A percentile compares a stretch with the other conserved stretches of the same genome.
These are phyloP conservation scores for Recurvirostra avosetta DNA, from an alignment of 2,113 vertebrate species.

Conservation along the genomic window DNA sequence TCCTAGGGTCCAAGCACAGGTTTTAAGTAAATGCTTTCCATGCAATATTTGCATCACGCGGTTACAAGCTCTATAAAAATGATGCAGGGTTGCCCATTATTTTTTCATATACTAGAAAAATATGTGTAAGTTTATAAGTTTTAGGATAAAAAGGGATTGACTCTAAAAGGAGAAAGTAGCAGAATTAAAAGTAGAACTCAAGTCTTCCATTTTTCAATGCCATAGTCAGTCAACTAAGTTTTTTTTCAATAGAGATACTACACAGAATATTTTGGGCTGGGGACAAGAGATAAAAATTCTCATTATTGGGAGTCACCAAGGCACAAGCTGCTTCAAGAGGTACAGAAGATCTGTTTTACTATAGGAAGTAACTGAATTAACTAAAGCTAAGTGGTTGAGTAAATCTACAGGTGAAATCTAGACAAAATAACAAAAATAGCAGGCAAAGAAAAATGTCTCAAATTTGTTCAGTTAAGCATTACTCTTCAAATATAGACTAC, in stretches of 20 bases:
- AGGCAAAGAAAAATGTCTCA: not conserved
- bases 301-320: not conserved
- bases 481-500: not conserved
- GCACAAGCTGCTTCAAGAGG: not conserved
- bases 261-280: not conserved
- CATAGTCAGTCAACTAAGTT: fast-evolving
- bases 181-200: not conserved
- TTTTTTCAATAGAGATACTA: not conserved
- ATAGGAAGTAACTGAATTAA: not conserved
- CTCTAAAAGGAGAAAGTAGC: not conserved
- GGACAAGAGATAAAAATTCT: not conserved
- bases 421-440: not conserved
- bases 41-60: not conserved
- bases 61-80: not conserved
- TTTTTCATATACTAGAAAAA: not conserved
- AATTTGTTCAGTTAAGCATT: not conserved
- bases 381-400: not conserved
- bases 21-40: not conserved
- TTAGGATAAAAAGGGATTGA: not conserved
- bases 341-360: not conserved
- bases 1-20: not conserved
- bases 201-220: not conserved
- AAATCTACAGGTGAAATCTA: not conserved
- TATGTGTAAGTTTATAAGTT: not conserved
- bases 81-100: not conserved